Percentiles rank a stretch among this genome's conserved stretches.
phyloP scores from a whole-genome alignment of 2,797 vertebrate species.

The Muscicapa comitata region DNA sequence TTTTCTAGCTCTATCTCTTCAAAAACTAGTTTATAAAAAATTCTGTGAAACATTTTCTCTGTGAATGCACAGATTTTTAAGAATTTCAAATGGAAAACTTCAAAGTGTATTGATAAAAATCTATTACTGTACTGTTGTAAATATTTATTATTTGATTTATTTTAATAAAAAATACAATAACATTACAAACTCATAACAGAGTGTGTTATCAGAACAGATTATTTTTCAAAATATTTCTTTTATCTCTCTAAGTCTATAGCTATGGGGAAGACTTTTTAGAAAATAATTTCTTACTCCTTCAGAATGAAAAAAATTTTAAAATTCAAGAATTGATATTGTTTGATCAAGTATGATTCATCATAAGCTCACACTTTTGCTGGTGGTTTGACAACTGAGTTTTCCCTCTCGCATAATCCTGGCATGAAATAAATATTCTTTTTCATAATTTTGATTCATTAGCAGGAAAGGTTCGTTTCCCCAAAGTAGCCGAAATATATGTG shows the following conservation, averaged over 20 bases:
- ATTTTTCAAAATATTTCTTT: not conserved
- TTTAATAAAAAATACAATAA: not conserved
- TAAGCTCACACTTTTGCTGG: not conserved
- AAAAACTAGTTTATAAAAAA: not conserved
- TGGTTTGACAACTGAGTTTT: not conserved
- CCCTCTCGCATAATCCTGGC: not conserved
- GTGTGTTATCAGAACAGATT: not conserved
- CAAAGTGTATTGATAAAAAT: not conserved
- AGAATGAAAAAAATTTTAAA: not conserved
- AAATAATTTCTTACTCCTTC: not conserved
- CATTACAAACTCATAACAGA: not conserved
- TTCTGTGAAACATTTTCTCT: not conserved
- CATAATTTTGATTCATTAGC: constrained; percentile 48
- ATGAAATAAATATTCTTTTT: constrained; percentile 41
- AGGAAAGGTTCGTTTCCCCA: constrained; percentile 37
- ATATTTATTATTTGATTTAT: not conserved
- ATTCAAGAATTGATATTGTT: not conserved
- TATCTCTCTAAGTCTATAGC: not conserved
- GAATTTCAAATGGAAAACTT: not conserved
- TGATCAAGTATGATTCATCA: not conserved
- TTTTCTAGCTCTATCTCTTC: not conserved
- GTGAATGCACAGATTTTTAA: not conserved
- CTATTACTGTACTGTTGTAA: not conserved
- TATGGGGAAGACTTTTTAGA: not conserved
- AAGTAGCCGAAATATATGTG: constrained; percentile 15